These are phyloP conservation scores for Sardinella longiceps DNA, from an alignment of 2,797 vertebrate genomes.

Conservation along the genomic window DNA sequence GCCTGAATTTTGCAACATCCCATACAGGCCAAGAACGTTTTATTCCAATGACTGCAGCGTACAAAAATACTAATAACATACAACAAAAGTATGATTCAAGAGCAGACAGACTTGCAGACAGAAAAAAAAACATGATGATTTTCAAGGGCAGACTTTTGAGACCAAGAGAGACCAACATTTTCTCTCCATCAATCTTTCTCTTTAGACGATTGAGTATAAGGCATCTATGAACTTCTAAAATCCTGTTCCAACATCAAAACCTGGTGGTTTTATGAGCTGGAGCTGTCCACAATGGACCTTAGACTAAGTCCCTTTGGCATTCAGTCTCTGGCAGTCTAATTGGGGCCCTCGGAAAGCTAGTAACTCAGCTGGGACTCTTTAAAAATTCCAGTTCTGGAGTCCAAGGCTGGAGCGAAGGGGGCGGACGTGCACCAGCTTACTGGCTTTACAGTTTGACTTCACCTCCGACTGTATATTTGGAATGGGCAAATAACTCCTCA, in stretches of 20 bases:
- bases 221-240: not conserved
- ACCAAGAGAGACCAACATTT: not conserved
- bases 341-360: not conserved
- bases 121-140: not conserved
- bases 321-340: not conserved
- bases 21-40: not conserved
- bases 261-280: not conserved
- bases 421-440: not conserved
- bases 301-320: conserved; percentile 8
- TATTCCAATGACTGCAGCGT: not conserved
- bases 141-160: not conserved
- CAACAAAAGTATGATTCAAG: not conserved
- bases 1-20: not conserved
- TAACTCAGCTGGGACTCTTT: conserved; percentile 10
- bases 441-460: conserved; percentile 1
- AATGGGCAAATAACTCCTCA: not conserved
- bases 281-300: not conserved
- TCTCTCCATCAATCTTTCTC: not conserved
- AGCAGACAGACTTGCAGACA: not conserved
- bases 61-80: not conserved
- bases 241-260: not conserved
- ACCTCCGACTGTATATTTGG: not conserved
- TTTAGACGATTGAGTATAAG: not conserved
- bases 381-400: conserved; percentile 14
- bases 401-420: not conserved